Evolutionary conservation across 2,113 vertebrate genomes (phyloP), one percentile per base, ranked within the genome.

Genomic region (Prinia subflava): DNA sequence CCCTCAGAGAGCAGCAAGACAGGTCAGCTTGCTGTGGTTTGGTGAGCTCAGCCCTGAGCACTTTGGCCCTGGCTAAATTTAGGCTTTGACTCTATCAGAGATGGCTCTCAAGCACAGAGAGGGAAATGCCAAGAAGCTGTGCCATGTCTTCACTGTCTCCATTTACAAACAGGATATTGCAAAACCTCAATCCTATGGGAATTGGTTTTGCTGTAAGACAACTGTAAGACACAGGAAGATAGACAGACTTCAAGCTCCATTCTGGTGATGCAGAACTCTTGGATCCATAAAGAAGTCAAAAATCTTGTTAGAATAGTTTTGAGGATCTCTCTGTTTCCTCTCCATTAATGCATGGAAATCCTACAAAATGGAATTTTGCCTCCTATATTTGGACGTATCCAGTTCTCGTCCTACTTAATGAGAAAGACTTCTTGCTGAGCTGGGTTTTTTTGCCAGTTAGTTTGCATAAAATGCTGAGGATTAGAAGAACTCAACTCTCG

Each of bases 391-490:
- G 49, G 41, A 37, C 17, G n/a, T 2, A 10, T 41, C 30, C 24
- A 52, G 6, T 56, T 91, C 52, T 76, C 23, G 15, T 76, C 37
- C 67, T 74, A 59, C 50, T 93, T 50, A 85, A 37, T 50, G 35
- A 68, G 39, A 53, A 68, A 69, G 39, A 80, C 44, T 89, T 94
- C 63, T 83, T 90, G 76, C 71, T 80, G n/a, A 88, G 75, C 15
- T 90, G 55, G 7, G 4, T 3, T 33, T 90, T 79, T 88, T 79
- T 89, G 27, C 33, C 68, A 35, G 24, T 69, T 82, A 79, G 13
- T 74, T 91, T 93, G 90, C 67, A 87, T 81, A 90, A 94, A 95
- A 90, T 81, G 55, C 79, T 90, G 71, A 93, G 68, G 88, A 90
- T 67, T 86, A 69, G 52, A 88, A 90, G 24, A 83, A 81, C 19